phyloP scores from a whole-genome alignment of 2,888 invertebrate genomes.

The Aphodius sticticus region DNA sequence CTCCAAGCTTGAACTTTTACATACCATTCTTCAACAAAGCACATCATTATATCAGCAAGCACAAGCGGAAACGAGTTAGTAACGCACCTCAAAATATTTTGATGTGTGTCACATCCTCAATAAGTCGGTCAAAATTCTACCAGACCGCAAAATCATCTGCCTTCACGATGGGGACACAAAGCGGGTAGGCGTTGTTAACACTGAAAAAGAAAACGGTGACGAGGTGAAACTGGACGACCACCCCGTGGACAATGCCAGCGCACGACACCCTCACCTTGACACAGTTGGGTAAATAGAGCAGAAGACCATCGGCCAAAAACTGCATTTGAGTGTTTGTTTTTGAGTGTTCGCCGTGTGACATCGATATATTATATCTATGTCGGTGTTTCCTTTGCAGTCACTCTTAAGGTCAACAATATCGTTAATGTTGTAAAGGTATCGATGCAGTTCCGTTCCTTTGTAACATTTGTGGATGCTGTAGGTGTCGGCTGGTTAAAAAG shows the following conservation, averaged over 20 bases:
- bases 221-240: background rate
- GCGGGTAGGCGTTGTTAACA: background rate
- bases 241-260: background rate
- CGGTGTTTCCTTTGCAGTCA: background rate
- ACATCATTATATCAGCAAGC: too few species aligned
- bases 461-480: background rate
- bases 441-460: background rate
- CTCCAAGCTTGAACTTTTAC: too few species aligned
- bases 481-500: background rate
- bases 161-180: background rate
- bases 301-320: background rate
- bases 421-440: background rate
- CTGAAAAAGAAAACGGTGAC: background rate
- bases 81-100: constrained; percentile 4
- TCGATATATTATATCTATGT: background rate
- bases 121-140: background rate
- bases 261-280: constrained; percentile 4
- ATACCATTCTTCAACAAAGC: too few species aligned
- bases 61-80: background rate
- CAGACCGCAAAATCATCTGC: background rate
- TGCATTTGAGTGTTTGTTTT: background rate
- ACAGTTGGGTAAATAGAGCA: background rate
- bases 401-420: constrained; percentile 4
- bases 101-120: background rate
- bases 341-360: background rate